Conservation (phyloP, 1,140 invertebrate species). For the Carcinoscorpius rotundicauda region DNA sequence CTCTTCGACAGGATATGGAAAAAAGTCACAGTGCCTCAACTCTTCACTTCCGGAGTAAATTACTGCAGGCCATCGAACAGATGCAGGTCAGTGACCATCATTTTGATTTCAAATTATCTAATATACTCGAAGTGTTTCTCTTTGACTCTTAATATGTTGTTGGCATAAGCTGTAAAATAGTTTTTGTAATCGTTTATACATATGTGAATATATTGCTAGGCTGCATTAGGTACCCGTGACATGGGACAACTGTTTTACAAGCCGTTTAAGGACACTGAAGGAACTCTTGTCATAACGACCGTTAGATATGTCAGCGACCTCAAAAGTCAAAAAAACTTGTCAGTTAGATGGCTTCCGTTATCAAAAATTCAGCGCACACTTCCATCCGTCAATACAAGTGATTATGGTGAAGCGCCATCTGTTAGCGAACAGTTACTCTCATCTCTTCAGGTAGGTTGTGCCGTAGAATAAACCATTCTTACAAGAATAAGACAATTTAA, state of each 20-base stretch:
- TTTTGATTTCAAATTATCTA: too few relatives aligned
- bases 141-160: too few relatives aligned
- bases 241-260: slow-evolving; percentile 85
- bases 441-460: too few relatives aligned
- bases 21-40: slow-evolving; percentile 76
- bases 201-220: slow-evolving; percentile 32
- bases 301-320: not conserved
- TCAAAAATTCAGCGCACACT: slow-evolving; percentile 47
- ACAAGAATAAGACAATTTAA: too few relatives aligned
- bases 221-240: slow-evolving; percentile 76
- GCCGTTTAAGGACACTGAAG: slow-evolving; percentile 70
- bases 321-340: not conserved
- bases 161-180: too few relatives aligned
- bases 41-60: slow-evolving; percentile 76
- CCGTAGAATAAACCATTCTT: too few relatives aligned
- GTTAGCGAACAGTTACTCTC: too few relatives aligned
- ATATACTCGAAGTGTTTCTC: too few relatives aligned
- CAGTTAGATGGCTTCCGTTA: slow-evolving; percentile 40
- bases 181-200: too few relatives aligned
- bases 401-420: too few relatives aligned
- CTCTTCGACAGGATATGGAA: slow-evolving; percentile 79
- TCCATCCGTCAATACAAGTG: too few relatives aligned
- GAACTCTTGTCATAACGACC: slow-evolving; percentile 41
- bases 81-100: slow-evolving; percentile 60
- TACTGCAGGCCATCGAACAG: slow-evolving; percentile 76